Evolutionary conservation across 1,140 invertebrate genomes (phyloP).

Genomic region (Eubasilissa regina): DNA sequence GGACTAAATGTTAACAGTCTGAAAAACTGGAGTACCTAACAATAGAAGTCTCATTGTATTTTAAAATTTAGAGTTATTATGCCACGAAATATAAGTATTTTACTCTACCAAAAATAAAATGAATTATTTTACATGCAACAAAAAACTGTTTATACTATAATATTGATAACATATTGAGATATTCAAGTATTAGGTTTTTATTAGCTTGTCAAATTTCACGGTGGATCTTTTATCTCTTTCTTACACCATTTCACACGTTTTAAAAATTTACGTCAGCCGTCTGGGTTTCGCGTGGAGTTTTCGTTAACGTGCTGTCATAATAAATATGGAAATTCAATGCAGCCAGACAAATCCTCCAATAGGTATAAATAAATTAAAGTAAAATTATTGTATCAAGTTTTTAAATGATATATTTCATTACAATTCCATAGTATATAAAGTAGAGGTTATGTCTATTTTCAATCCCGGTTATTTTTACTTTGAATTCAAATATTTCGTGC

Average conservation of each 20-base stretch:
- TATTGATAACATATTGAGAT: neutral
- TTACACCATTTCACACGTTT: slow-evolving; percentile 24
- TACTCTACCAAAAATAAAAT: no score
- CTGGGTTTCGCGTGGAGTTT: no score
- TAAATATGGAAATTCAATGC: slow-evolving; percentile 67
- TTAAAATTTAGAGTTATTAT: no score
- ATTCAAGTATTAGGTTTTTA: neutral
- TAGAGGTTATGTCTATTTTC: slow-evolving; percentile 54
- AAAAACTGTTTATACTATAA: no score
- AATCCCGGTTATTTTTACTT: slow-evolving; percentile 41
- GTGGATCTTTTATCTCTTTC: slow-evolving; percentile 4
- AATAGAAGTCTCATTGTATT: no score
- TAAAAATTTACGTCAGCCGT: slow-evolving; percentile 38
- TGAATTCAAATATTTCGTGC: slow-evolving; percentile 8
- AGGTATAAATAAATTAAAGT: slow-evolving; percentile 62
- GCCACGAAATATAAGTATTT: no score
- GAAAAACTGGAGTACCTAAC: no score
- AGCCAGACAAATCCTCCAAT: slow-evolving; percentile 67
- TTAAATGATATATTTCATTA: neutral
- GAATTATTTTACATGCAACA: no score
- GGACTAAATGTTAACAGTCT: no score
- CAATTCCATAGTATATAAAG: neutral
- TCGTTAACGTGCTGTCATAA: slow-evolving; percentile 32
- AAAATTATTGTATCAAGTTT: slow-evolving; percentile 5
- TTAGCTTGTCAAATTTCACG: neutral